phyloP scores from a whole-genome alignment of 2,888 invertebrate genomes.

The Sphinx pinastri region DNA sequence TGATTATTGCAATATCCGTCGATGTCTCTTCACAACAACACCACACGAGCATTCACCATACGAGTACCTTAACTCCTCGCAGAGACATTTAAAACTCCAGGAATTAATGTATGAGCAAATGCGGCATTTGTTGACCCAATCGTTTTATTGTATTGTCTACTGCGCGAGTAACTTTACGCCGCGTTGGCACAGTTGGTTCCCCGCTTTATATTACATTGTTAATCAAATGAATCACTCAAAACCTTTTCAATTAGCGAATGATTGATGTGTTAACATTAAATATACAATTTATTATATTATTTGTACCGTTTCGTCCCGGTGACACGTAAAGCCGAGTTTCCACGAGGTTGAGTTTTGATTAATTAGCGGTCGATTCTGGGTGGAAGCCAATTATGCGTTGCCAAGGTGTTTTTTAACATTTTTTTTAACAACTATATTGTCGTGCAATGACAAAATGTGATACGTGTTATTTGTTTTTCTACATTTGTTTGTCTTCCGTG shows the following conservation, averaged over 20 bases:
- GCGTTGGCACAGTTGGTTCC: background rate
- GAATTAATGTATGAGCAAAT: background rate
- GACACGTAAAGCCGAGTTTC: slow-evolving; percentile 8
- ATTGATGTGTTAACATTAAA: slow-evolving; percentile 21
- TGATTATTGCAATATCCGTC: no score
- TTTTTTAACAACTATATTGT: slow-evolving; percentile 10
- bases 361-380: slow-evolving; percentile 16
- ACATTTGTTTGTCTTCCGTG: background rate
- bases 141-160: slow-evolving; percentile 6
- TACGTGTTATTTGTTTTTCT: slow-evolving; percentile 16
- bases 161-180: slow-evolving; percentile 4
- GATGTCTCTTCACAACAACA: no score
- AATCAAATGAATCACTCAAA: slow-evolving; percentile 3
- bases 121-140: background rate
- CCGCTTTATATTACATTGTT: slow-evolving; percentile 4
- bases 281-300: slow-evolving; percentile 17
- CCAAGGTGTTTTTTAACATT: slow-evolving; percentile 19
- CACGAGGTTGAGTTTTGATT: slow-evolving; percentile 20
- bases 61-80: background rate
- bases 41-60: background rate
- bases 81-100: background rate
- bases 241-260: slow-evolving; percentile 5
- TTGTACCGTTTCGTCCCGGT: slow-evolving; percentile 1
- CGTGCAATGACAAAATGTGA: slow-evolving; percentile 10
- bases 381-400: slow-evolving; percentile 14